Evolutionary conservation across 2,113 vertebrate genomes (phyloP).

Genomic region (Anser brachyrhynchus): DNA sequence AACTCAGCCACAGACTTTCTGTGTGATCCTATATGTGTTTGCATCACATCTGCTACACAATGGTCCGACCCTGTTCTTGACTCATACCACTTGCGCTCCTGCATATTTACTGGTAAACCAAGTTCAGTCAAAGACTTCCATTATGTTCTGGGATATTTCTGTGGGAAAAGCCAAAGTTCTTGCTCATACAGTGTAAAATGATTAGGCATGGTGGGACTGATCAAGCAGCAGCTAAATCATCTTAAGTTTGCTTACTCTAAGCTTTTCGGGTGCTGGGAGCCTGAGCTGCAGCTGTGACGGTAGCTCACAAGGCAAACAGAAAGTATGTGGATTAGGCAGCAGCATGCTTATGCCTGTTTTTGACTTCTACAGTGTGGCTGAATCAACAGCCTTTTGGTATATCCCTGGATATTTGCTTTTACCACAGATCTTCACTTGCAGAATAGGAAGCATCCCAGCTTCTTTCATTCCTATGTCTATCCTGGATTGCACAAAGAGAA

Average conservation of each 20-base stretch:
- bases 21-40: neutral
- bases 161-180: neutral
- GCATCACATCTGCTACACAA: neutral
- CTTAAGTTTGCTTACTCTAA: neutral
- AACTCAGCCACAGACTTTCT: neutral
- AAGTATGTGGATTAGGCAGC: neutral
- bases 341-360: fast-evolving
- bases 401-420: neutral
- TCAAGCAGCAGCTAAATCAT: neutral
- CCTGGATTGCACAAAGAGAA: neutral
- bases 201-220: neutral
- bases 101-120: neutral
- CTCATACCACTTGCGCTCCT: neutral
- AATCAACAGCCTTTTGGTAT: neutral
- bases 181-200: neutral
- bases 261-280: neutral
- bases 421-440: neutral
- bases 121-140: neutral
- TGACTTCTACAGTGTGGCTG: neutral
- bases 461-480: neutral
- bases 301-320: neutral
- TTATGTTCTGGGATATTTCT: neutral
- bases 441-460: neutral
- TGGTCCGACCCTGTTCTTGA: neutral
- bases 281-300: neutral